Base-by-base conservation (phyloP, 2,797 vertebrate species). In the Tokudaia tokunoshimensis region DNA sequence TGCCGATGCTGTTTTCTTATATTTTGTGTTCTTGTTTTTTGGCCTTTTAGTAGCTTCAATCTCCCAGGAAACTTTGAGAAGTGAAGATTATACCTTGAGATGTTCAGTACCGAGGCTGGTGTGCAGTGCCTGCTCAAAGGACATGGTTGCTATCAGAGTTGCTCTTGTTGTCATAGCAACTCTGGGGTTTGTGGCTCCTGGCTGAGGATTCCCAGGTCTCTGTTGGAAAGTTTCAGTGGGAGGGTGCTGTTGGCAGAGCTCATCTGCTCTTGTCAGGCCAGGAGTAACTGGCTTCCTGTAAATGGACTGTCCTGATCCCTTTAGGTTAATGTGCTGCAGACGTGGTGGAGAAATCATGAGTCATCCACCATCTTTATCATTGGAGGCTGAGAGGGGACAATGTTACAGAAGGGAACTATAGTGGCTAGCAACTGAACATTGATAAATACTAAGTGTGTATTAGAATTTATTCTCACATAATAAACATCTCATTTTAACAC, bases 401-500 rank as follows among this genome's bases (percentile, higher is more conserved):
- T 72, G 50, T 70, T 79, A 70, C 55, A 47, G 44, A 90, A 75
- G 22, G 24, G 34, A 34, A 6, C 3, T 50, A 41, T 4, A 59
- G 7, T 61, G 41, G 37, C 29, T 76, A 74, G 47, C 72, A 75
- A 63, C 50, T n/a, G 8, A 89, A 65, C 74, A 24, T 31, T 44
- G 20, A 15, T 26, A 17, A 24, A 37, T 22, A 75, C n/a, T 37
- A 26, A 88, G 10, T 17, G 11, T 31, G 19, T 24, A 7, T 22
- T 76, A 87, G 72, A 34, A 47, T 94, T 87, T 92, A 22, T 82
- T 88, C 63, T 81, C 22, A 63, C 63, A 74, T 3, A n/a, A 41
- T 50, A 70, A 86, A 12, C 70, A 76, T 59, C 19, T 65, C 65
- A 94, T 88, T 57, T 78, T 80, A 89, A 44, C 44, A 91, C 83